A percentile compares a stretch with the other conserved stretches of the same genome.
phyloP scores from a whole-genome alignment of 2,113 vertebrate genomes.

The Apaloderma vittatum region DNA sequence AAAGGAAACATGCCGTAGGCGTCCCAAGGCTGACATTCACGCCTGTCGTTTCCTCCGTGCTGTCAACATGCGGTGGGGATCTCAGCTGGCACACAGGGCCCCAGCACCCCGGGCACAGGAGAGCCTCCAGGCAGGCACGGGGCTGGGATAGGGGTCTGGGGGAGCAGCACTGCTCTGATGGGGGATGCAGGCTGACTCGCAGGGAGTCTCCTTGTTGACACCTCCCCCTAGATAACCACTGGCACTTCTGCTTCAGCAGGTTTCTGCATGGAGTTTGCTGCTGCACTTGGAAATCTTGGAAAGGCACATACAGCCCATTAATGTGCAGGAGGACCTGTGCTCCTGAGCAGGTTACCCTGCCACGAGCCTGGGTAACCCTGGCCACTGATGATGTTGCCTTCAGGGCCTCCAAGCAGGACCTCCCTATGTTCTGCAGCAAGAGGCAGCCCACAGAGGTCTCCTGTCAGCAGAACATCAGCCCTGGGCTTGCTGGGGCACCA shows the following conservation, averaged over 20 bases:
- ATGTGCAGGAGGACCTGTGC: accelerated
- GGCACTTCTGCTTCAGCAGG: neutral
- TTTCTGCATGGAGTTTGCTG: neutral
- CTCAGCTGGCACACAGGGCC: accelerated
- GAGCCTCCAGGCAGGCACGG: neutral
- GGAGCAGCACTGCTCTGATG: neutral
- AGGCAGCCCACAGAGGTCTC: neutral
- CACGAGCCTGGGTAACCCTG: neutral
- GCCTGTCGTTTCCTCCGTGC: neutral
- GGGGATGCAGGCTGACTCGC: too few relatives aligned
- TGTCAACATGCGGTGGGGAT: neutral
- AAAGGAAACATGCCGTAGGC: conserved; percentile 49
- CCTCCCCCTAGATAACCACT: accelerated
- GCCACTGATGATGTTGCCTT: neutral
- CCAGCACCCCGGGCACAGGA: accelerated
- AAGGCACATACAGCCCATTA: neutral
- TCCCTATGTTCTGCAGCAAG: accelerated
- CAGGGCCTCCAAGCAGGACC: neutral
- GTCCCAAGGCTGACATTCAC: neutral
- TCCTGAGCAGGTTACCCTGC: neutral
- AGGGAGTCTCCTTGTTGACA: too few relatives aligned
- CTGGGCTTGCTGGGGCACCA: neutral
- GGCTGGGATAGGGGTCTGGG: accelerated
- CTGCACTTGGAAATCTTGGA: neutral
- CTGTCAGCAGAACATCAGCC: neutral